Base-by-base conservation (phyloP, 2,113 vertebrate species). In the Illadopsis cleaveri region DNA sequence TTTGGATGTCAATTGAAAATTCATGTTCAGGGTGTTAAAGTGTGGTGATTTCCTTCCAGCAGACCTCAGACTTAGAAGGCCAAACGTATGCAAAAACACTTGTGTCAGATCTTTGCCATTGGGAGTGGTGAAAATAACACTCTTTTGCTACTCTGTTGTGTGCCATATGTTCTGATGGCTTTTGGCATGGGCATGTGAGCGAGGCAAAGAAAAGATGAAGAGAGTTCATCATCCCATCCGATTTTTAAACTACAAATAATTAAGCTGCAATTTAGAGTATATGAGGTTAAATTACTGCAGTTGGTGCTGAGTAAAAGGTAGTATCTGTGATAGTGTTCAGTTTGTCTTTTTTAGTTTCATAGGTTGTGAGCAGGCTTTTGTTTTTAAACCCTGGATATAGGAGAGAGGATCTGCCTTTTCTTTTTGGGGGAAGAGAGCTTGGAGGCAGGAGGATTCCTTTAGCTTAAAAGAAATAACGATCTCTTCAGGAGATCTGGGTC, bases 181-280 rank as follows among this genome's bases (percentile, higher is more conserved):
- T 76, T 79, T 88, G 45, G 50, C 10, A 42, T 17, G 31, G 44
- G 21, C 30, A 38, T 50, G 30, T 27, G 27, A 69, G 35, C 35
- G 16, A 45, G 27, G 21, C 23, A 70, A 93, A 61, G n/a, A 50
- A 42, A 77, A 72, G 33, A 42, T 42, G 31, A 35, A 69, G 69
- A 6, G 10, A 1, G 11, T 51, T 77, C 18, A 62, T 89, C 5
- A 22, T 84, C 12, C 21, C 8, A 45, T 54, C 4, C 0, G 0
- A 24, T 79, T 85, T 87, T 87, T 75, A 75, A 69, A 57, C 10
- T 57, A 40, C 12, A 50, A 70, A 45, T 81, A 80, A 40, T 85
- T 64, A n/a, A 80, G 69, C 10, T 12, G 6, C 53, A 17, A 54
- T 54, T 53, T 70, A 73, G 68, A 73, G 37, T 89, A 37, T 53